Evolutionary conservation across 1,140 invertebrate genomes (phyloP), one percentile per base, ranked within the genome.

Genomic region (Pantala flavescens): DNA sequence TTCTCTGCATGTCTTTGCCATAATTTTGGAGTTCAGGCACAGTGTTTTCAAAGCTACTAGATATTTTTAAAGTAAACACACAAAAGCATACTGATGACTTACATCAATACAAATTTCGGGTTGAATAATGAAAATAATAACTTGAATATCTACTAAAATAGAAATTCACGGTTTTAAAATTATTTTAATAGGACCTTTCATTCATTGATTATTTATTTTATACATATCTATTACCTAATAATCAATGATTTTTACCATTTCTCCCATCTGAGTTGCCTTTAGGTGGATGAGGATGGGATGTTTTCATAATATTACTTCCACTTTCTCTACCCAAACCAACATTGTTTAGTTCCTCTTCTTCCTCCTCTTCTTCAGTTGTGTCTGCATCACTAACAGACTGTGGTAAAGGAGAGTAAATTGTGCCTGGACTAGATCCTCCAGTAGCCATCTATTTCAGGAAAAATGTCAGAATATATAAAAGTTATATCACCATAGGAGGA

Each of bases 331-430:
- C 49, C 12, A 63, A 21, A 21, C 16, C 49, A 63, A 63, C 49
- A 21, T 21, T 63, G n/a, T 63, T 63, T 14, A 63, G n/a, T 63
- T 63, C 49, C 49, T 63, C 49, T 63, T 63, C 49, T 63, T 63
- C 49, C 49, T 63, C 49, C n/a, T 63, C 49, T 5, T 63, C 49
- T 19, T 63, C 14, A 7, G 49, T 63, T 19, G 49, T 19, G 12
- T 63, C 49, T 7, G n/a, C 49, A 63, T 63, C 49, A 63, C 49
- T 63, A 16, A 63, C 12, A 1, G 49, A 63, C n/a, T 63, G 49
- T 63, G 49, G 49, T 63, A 63, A 63, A 63, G 49, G 49, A 63
- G 49, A 63, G n/a, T 63, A 63, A 7, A 63, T 63, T 63, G 49
- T 63, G 16, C 49, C 49, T 5, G 49, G 49, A 21, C 49, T 63